Evolutionary conservation across 1,140 invertebrate genomes (phyloP).

Genomic region (Gryllus bimaculatus): DNA sequence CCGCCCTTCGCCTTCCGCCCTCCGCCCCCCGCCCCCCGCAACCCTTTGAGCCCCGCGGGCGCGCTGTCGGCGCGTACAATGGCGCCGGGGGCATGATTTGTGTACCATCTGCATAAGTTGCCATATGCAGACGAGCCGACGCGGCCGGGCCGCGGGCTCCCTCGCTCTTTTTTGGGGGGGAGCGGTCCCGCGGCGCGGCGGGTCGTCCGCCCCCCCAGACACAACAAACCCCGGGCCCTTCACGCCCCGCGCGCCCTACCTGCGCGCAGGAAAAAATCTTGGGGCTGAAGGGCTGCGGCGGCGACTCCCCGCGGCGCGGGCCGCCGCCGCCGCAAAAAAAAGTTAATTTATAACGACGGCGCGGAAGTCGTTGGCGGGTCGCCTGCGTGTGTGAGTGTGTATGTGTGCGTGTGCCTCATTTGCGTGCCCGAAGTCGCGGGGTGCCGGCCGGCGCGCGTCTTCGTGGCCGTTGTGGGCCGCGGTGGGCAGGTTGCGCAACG

Average conservation of each 20-base stretch:
- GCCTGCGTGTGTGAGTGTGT: neutral
- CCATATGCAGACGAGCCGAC: neutral
- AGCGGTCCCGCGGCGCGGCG: no score
- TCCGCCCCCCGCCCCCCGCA: neutral
- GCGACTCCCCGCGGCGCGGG: no score
- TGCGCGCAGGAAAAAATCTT: neutral
- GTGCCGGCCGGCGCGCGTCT: no score
- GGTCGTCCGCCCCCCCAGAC: neutral
- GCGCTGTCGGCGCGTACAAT: neutral
- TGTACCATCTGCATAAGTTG: constrained; percentile 1
- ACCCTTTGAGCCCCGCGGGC: neutral
- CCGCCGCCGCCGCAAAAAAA: neutral
- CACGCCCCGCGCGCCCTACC: neutral
- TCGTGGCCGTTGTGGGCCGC: no score
- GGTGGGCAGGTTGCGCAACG: no score
- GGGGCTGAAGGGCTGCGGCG: neutral
- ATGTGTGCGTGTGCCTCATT: neutral
- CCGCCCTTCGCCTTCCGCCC: no score
- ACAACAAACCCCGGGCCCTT: neutral
- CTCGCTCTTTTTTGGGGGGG: neutral
- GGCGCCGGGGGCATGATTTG: neutral
- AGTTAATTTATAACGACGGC: constrained; percentile 1
- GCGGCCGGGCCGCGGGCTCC: neutral
- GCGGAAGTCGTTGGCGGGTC: neutral
- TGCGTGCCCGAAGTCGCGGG: neutral